Evolutionary conservation across 2,888 invertebrate genomes (phyloP), one percentile per base, ranked within the genome.

Genomic region (Chromoteleia sp.): DNA sequence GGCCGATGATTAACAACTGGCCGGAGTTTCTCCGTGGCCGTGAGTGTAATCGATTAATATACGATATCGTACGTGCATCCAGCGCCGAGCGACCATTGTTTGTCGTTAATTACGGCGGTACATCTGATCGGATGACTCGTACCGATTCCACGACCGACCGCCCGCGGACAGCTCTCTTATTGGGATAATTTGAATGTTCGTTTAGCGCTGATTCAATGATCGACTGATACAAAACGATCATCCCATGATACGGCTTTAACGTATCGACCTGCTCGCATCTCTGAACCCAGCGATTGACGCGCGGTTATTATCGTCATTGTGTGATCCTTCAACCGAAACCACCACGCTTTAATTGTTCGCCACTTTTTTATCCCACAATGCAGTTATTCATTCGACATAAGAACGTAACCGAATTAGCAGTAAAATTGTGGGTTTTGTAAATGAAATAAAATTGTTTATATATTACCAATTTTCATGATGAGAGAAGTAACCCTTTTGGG

Each of bases 71-170:
- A 81, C 82, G 85, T 81, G 85, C 71, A 71, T 83, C 81, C 83
- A 81, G 83, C 84, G 85, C 80, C 81, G 84, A 85, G 83, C 85
- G 82, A 83, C 86, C 87, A 90, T 90, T 90, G 89, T 89, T 88
- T 89, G 87, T 88, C 86, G 88, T 89, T 90, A 90, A 90, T 90
- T 90, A 88, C 86, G 85, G 81, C 85, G 87, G 86, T 87, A 86
- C 86, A 85, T 87, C 87, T 85, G 87, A 88, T 85, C 85, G 77
- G 80, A 84, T 83, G 71, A 83, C 81, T 79, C 68, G 81, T 78
- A 74, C 75, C 75, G 86, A 87, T 84, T 85, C 85, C 83, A 78
- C 79, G 84, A 84, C 83, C 84, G 87, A 87, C 86, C 88, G 84
- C 86, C 86, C 85, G 86, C 83, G 84, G 85, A 71, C 73, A 50